phyloP scores from a whole-genome alignment of 2,113 vertebrate species.

The Hippocampus zosterae region DNA sequence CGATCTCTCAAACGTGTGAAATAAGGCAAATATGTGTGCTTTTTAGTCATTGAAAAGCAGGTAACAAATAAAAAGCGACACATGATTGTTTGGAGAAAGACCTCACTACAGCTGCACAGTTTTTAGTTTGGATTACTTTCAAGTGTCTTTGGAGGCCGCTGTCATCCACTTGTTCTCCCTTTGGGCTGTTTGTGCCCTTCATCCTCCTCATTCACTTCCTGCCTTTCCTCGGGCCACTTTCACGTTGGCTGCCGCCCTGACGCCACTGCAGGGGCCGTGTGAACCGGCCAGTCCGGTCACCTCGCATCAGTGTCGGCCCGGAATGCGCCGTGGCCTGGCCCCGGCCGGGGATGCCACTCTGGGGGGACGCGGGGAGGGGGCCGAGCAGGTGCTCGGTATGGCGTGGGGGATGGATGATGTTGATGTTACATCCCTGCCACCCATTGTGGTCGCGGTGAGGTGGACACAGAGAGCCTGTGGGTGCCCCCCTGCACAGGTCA shows the following conservation, averaged over 20 bases:
- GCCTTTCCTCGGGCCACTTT: conserved; percentile 47
- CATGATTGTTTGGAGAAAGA: background rate
- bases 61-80: background rate
- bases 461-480: conserved; percentile 55
- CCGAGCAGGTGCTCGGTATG: conserved; percentile 59
- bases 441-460: conserved; percentile 53
- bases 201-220: conserved; percentile 23
- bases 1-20: background rate
- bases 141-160: conserved; percentile 25
- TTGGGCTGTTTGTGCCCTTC: conserved; percentile 53
- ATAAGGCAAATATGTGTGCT: background rate
- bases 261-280: conserved; percentile 63
- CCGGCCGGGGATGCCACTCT: conserved; percentile 50
- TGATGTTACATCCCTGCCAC: conserved; percentile 52
- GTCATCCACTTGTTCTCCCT: conserved; percentile 52
- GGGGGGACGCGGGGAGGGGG: conserved; percentile 8
- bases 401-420: conserved; percentile 37
- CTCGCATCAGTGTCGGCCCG: conserved; percentile 71
- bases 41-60: background rate
- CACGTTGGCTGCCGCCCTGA: conserved; percentile 38
- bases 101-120: conserved; percentile 11
- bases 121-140: conserved; percentile 16
- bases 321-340: conserved; percentile 60
- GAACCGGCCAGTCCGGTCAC: conserved; percentile 66
- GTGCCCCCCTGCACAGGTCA: conserved; percentile 61